Conservation (phyloP, 2,888 invertebrate species). For the Antheraea assamensis region DNA sequence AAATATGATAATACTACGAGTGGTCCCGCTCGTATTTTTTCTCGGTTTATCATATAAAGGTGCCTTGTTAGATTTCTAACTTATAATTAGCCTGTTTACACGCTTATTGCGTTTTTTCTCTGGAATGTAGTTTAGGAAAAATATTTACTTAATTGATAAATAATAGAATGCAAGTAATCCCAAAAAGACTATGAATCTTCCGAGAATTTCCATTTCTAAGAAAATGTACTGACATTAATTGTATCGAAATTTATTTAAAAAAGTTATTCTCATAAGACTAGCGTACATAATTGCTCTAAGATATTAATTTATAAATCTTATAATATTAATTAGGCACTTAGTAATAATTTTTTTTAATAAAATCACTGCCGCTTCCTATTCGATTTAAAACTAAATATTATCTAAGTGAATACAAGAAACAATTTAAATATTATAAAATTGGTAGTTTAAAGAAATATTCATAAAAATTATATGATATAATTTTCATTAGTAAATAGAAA, state of each 20-base stretch:
- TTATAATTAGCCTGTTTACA: no score
- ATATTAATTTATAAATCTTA: constrained; percentile 25
- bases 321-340: constrained; percentile 57
- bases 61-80: no score
- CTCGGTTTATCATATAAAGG: no score
- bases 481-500: not conserved
- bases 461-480: not conserved
- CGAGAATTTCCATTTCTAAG: not conserved
- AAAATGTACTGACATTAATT: not conserved
- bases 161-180: no score
- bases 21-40: no score
- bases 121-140: no score
- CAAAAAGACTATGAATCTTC: not conserved
- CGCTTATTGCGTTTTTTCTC: no score
- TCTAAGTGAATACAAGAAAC: not conserved
- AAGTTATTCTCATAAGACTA: constrained; percentile 64
- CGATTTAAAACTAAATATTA: constrained; percentile 31
- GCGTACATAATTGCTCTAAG: constrained; percentile 57
- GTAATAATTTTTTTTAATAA: constrained; percentile 20
- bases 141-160: no score
- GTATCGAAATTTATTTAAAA: not conserved
- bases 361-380: constrained; percentile 37
- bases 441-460: not conserved
- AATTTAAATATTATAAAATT: not conserved
- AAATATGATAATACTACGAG: no score